phyloP scores from a whole-genome alignment of 2,113 vertebrate species.

The Tetraodon nigroviridis region DNA sequence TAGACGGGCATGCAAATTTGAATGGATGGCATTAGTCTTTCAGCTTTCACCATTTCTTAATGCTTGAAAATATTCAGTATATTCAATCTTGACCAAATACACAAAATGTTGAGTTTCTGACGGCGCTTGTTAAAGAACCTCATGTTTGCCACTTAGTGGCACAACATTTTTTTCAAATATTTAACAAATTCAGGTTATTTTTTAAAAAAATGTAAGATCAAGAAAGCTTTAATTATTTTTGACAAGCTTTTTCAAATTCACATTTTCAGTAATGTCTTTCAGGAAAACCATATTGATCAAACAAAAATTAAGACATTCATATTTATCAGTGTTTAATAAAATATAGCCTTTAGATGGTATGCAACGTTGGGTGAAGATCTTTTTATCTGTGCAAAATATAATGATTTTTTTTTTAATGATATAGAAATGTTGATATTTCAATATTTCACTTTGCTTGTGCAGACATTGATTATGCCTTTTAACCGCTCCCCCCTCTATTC shows the following conservation, averaged over 20 bases:
- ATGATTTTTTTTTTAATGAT: background rate
- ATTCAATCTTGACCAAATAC: too few relatives aligned
- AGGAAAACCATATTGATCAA: conserved; percentile 6
- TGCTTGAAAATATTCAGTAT: background rate
- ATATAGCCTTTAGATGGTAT: background rate
- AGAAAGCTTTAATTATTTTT: too few relatives aligned
- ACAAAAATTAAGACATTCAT: background rate
- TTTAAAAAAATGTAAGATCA: too few relatives aligned
- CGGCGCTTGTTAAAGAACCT: too few relatives aligned
- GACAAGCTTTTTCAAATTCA: background rate
- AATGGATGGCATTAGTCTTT: background rate
- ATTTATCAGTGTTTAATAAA: background rate
- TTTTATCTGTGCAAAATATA: background rate
- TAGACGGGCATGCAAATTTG: background rate
- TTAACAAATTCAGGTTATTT: too few relatives aligned
- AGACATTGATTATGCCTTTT: background rate
- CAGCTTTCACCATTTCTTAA: background rate
- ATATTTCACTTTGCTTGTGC: too few relatives aligned
- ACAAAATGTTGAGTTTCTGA: too few relatives aligned
- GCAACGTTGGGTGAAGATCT: background rate
- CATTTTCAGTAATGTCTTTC: conserved; percentile 2
- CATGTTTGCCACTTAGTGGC: too few relatives aligned
- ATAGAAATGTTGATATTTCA: too few relatives aligned
- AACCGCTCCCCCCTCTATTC: background rate
- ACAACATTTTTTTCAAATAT: too few relatives aligned